Conservation (phyloP, 1,140 invertebrate species). For the Eupeodes corollae region DNA sequence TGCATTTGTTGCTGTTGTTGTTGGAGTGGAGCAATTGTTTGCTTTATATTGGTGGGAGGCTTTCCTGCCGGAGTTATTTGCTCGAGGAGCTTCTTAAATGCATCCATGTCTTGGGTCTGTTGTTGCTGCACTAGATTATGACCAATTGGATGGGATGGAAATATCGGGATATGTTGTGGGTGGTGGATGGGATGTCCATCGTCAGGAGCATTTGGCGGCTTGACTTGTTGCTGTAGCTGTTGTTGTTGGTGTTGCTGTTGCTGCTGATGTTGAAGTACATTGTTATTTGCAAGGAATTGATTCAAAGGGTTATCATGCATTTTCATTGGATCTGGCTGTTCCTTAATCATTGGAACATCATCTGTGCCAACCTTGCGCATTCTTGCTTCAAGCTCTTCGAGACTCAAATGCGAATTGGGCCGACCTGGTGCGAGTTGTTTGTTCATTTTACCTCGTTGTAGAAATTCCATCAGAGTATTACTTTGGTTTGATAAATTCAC, state of each 20-base stretch:
- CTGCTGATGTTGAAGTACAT: too few relatives aligned
- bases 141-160: neutral
- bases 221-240: neutral
- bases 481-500: too few relatives aligned
- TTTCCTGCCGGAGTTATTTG: neutral
- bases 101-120: constrained; percentile 1
- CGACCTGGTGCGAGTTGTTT: too few relatives aligned
- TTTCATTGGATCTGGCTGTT: too few relatives aligned
- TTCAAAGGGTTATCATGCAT: too few relatives aligned
- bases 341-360: neutral
- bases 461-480: too few relatives aligned
- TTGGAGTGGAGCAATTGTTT: too few relatives aligned
- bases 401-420: constrained; percentile 27
- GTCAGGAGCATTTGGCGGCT: neutral
- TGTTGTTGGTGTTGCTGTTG: neutral
- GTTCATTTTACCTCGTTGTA: too few relatives aligned
- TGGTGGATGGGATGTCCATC: neutral
- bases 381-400: constrained; percentile 61
- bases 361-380: constrained; percentile 35
- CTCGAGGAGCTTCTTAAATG: constrained; percentile 4
- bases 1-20: too few relatives aligned
- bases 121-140: too few relatives aligned
- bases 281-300: too few relatives aligned
- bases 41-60: neutral
- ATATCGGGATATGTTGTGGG: neutral